Evolutionary conservation across 2,888 invertebrate species (phyloP).

Genomic region (Actias luna): DNA sequence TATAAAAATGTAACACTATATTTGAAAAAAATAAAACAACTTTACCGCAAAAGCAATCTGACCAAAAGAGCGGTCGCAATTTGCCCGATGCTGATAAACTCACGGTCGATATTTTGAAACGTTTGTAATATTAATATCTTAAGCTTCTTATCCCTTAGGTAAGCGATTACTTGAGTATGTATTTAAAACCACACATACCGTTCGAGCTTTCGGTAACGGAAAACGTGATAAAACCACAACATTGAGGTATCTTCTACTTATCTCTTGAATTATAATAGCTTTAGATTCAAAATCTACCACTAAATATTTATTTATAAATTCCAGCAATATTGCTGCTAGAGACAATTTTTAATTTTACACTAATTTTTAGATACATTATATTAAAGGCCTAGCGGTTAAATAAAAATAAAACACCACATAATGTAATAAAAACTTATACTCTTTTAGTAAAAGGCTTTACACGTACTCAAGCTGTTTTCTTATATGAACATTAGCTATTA

Average conservation of each 20-base stretch:
- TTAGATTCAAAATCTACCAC: no score
- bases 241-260: neutral
- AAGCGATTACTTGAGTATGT: neutral
- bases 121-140: constrained; percentile 2
- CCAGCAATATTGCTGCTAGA: no score
- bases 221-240: neutral
- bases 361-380: no score
- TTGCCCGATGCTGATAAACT: neutral
- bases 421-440: no score
- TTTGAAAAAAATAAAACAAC: neutral
- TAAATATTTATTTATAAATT: no score
- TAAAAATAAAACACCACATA: no score
- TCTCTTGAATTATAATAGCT: neutral
- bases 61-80: neutral
- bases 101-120: constrained; percentile 1
- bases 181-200: neutral
- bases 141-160: constrained; percentile 1
- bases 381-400: no score
- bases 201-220: neutral
- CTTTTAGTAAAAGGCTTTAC: neutral
- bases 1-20: no score
- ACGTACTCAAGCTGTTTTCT: neutral
- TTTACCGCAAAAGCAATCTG: neutral
- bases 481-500: neutral
- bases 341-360: no score